phyloP scores from a whole-genome alignment of 2,113 vertebrate genomes.

The Laterallus jamaicensis region DNA sequence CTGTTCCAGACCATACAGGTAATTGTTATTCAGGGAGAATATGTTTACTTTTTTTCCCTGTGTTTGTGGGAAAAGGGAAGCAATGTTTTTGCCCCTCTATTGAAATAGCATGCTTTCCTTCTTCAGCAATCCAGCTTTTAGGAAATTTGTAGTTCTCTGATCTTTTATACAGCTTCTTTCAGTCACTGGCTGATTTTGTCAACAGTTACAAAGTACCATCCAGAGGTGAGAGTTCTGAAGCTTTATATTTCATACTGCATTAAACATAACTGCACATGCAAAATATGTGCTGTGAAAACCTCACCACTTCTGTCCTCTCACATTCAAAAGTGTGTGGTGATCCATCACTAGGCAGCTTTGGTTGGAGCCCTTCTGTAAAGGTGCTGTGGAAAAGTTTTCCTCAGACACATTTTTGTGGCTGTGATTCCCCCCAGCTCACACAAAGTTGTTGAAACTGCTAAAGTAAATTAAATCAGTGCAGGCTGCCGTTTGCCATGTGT shows the following conservation, averaged over 20 bases:
- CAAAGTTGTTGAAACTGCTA: neutral
- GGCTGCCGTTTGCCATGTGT: neutral
- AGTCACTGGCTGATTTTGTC: neutral
- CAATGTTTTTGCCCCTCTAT: neutral
- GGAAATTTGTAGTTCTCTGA: neutral
- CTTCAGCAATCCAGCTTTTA: neutral
- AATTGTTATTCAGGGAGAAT: neutral
- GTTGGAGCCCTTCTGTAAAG: neutral
- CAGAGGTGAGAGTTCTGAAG: conserved; percentile 42
- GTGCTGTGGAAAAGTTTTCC: conserved; percentile 38
- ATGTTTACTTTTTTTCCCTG: neutral
- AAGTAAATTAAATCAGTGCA: neutral
- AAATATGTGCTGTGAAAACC: neutral
- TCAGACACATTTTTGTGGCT: conserved; percentile 13
- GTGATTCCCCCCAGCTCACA: neutral
- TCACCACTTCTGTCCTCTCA: neutral
- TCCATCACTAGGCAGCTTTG: conserved; percentile 22
- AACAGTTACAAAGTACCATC: neutral
- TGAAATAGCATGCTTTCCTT: neutral
- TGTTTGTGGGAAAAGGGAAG: neutral
- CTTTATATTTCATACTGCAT: conserved; percentile 30
- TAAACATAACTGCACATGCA: neutral
- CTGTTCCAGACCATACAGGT: neutral
- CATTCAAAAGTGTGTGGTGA: neutral
- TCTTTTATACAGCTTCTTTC: neutral